Evolutionary conservation across 1,140 invertebrate species (phyloP).

Genomic region (Drosophila rhopaloa): DNA sequence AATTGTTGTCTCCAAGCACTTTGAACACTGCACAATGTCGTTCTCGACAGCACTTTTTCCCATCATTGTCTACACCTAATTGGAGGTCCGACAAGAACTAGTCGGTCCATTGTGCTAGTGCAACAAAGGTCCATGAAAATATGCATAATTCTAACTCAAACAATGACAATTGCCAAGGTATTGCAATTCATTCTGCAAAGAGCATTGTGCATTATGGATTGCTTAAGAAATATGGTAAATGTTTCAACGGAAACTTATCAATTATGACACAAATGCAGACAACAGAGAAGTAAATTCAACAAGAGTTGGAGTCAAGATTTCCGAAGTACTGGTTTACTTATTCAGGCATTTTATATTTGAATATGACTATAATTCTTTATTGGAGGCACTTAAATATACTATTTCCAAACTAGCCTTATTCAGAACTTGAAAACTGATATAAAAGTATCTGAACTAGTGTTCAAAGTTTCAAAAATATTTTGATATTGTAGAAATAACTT

Average conservation of each 20-base stretch:
- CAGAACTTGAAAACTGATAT: neutral
- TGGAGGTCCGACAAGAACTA: conserved; percentile 48
- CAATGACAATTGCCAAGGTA: conserved; percentile 53
- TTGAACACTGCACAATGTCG: conserved; percentile 67
- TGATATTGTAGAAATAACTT: neutral
- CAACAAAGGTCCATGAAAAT: conserved; percentile 40
- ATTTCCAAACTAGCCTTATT: no score
- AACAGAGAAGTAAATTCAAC: neutral
- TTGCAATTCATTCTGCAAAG: conserved; percentile 28
- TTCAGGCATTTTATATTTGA: no score
- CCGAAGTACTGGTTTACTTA: neutral
- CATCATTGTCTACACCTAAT: conserved; percentile 59
- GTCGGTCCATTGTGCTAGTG: conserved; percentile 35
- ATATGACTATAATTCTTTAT: no score
- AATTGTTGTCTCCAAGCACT: conserved; percentile 67
- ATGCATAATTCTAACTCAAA: conserved; percentile 54
- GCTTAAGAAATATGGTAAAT: conserved; percentile 21
- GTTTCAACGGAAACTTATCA: conserved; percentile 5
- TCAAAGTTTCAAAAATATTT: neutral
- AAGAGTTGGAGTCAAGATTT: neutral
- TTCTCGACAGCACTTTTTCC: conserved; percentile 41
- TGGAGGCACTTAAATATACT: no score
- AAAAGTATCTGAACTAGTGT: neutral
- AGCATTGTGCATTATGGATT: conserved; percentile 18
- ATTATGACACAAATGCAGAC: conserved; percentile 2